Percentiles rank a stretch among this genome's conserved stretches.
Conservation (phyloP, 2,797 vertebrate genomes). For the Ciconia nigra region DNA sequence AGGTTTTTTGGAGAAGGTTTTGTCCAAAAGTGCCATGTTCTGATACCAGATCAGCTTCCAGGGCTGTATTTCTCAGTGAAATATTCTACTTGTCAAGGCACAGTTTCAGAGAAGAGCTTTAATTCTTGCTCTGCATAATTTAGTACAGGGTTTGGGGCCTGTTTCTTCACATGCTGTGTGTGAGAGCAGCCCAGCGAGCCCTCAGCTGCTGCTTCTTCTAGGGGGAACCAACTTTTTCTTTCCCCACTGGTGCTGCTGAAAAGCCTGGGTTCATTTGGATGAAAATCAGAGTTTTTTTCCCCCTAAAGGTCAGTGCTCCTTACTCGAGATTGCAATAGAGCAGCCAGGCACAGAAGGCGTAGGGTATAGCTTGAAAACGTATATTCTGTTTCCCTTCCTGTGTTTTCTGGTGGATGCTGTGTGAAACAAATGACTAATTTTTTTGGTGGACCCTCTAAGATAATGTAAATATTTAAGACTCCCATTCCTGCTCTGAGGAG, state of each 20-base stretch:
- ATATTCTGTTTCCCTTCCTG: not conserved
- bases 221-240: not conserved
- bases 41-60: not conserved
- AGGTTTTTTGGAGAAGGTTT: not conserved
- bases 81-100: not conserved
- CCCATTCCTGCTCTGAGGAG: not conserved
- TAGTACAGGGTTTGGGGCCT: fast-evolving
- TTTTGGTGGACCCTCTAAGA: not conserved
- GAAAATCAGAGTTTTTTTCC: not conserved
- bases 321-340: no score
- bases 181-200: not conserved
- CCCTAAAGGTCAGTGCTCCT: not conserved
- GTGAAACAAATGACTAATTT: not conserved
- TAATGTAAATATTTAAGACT: not conserved
- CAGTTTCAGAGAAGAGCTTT: not conserved
- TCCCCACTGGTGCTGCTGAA: not conserved
- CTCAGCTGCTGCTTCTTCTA: not conserved
- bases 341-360: not conserved
- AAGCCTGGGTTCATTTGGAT: not conserved
- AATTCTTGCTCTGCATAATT: not conserved
- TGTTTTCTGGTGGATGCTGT: not conserved
- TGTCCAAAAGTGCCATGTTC: fast-evolving
- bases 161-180: fast-evolving
- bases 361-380: not conserved
- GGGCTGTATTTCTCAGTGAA: not conserved